Percentiles rank a stretch among this genome's conserved stretches.
phyloP scores from a whole-genome alignment of 2,113 vertebrate genomes.

The Cyanocitta stelleri region DNA sequence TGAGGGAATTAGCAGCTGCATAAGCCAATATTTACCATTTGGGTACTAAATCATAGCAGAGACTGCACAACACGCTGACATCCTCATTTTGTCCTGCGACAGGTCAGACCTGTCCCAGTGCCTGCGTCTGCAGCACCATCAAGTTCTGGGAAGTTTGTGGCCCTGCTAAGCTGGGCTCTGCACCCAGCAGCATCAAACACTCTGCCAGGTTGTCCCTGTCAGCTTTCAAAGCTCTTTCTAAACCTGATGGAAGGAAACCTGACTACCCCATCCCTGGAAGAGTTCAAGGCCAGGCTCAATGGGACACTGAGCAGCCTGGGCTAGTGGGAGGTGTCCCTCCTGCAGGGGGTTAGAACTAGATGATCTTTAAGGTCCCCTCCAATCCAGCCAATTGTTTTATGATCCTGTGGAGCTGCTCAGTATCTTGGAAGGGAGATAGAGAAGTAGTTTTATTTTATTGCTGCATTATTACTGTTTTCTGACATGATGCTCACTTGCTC shows the following conservation, averaged over 20 bases:
- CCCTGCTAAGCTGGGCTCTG: not conserved
- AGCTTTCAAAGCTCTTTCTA: not conserved
- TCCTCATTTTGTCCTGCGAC: not conserved
- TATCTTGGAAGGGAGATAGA: not conserved
- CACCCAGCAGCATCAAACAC: not conserved
- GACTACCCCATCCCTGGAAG: too few relatives aligned
- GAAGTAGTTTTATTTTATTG: not conserved
- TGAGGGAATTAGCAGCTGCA: not conserved
- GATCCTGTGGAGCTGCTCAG: not conserved
- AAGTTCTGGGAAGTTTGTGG: not conserved
- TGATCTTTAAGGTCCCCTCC: not conserved
- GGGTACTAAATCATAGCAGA: not conserved
- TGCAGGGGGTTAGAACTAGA: not conserved
- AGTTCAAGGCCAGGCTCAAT: not conserved
- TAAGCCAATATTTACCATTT: not conserved
- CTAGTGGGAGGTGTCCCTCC: not conserved
- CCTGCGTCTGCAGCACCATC: accelerated
- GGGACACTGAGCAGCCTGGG: not conserved
- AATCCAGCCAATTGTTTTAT: not conserved
- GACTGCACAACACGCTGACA: not conserved
- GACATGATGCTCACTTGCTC: not conserved
- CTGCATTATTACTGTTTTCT: not conserved
- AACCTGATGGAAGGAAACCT: not conserved
- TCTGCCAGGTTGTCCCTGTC: not conserved
- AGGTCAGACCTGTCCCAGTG: not conserved